Evolutionary conservation across 2,888 invertebrate genomes (phyloP).

Genomic region (Xanthorhoe spadicearia): DNA sequence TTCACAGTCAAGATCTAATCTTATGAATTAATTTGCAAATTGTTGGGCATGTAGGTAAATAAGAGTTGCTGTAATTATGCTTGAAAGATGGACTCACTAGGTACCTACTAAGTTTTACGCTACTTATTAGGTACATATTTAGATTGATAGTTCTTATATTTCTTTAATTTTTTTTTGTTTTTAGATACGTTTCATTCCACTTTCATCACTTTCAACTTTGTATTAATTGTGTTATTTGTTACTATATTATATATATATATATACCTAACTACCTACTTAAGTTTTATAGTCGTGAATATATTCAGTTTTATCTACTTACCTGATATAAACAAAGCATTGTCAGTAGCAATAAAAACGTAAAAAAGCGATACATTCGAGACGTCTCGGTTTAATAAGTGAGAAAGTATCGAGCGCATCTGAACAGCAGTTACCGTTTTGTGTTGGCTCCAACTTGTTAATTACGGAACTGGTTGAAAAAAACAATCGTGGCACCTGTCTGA

Average conservation of each 20-base stretch:
- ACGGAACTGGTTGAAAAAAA: constrained; percentile 29
- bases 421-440: constrained; percentile 56
- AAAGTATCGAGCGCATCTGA: constrained; percentile 55
- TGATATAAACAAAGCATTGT: constrained; percentile 23
- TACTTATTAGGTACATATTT: too few relatives aligned
- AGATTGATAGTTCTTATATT: too few relatives aligned
- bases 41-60: neutral
- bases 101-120: too few relatives aligned
- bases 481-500: constrained; percentile 6
- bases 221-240: too few relatives aligned
- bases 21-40: constrained; percentile 1
- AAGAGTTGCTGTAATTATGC: neutral
- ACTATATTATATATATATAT: too few relatives aligned
- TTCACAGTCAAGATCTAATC: neutral
- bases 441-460: constrained; percentile 53
- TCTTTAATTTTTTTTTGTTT: too few relatives aligned
- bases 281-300: too few relatives aligned
- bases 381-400: constrained; percentile 57
- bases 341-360: constrained; percentile 19
- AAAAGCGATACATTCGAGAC: constrained; percentile 27
- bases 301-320: constrained; percentile 1
- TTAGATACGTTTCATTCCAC: too few relatives aligned
- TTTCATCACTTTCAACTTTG: too few relatives aligned
- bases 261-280: too few relatives aligned
- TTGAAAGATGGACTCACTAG: neutral